Base-by-base conservation (phyloP, 1,140 invertebrate genomes). In the Helicoverpa armigera region DNA sequence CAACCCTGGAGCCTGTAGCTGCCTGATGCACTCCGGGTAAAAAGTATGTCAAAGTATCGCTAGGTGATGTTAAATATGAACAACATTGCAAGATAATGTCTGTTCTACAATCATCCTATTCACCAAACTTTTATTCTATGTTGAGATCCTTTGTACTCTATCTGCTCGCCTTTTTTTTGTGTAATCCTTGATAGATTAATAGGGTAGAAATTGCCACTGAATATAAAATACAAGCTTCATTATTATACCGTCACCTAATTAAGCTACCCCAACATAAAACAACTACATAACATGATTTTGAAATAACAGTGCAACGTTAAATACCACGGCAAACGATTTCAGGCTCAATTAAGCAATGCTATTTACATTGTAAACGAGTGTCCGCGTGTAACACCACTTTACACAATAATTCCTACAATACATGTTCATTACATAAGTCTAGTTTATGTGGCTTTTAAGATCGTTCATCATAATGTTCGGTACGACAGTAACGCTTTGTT, bases 341-440 rank as follows among this genome's bases (percentile, higher is more conserved):
- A 67, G 35, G 63, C 35, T 16, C 63, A 67, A 67, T 67, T 16
- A 67, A 67, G 63, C 63, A 14, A 48, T 67, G 63, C 16, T 67
- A 67, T 67, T 67, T 67, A 67, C 63, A 67, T 67, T 48, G n/a
- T 16, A 48, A 7, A 48, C 63, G 35, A 67, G 63, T 67, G 63
- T 67, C 63, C 63, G n/a, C 14, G 14, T 65, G 35, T 16, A 43
- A 16, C 35, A 65, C 4, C 31, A 65, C 29, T 65, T n/a, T 65
- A n/a, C 5, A 10, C 3, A 4, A 67, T 43, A 35, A 67, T 48
- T n/a, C 14, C 7, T n/a, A 48, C n/a, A 48, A 16, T 48, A 11
- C 9, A 48, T n/a, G 35, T 1, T 16, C 35, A 67, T 35, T 67
- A 67, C 48, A 67, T 67, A 43, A 43, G 16, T 35, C 11, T 16